A percentile compares a stretch with the other conserved stretches of the same genome.
These are phyloP conservation scores for Leptinotarsa rubiginosa DNA, from an alignment of 2,888 invertebrate species.

Conservation along the genomic window DNA sequence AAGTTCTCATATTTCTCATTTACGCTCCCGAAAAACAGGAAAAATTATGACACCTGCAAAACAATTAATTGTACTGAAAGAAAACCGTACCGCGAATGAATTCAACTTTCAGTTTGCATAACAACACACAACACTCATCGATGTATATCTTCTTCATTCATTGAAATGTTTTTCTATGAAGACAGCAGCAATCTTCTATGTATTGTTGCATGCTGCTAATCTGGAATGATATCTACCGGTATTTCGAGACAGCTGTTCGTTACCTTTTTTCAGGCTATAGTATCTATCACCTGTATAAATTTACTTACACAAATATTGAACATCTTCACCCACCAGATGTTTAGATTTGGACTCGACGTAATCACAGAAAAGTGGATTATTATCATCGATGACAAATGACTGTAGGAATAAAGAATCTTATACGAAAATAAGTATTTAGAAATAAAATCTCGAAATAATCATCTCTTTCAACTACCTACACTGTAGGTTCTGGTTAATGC, in stretches of 20 bases:
- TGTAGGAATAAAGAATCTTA: no score
- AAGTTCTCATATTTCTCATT: no score
- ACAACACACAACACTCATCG: no score
- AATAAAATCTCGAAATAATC: no score
- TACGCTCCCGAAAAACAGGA: no score
- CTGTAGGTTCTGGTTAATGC: no score
- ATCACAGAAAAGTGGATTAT: background rate
- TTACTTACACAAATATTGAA: conserved; percentile 14
- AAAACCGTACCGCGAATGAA: no score
- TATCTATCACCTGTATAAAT: conserved; percentile 28
- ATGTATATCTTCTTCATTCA: background rate
- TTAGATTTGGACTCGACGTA: background rate
- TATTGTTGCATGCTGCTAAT: background rate
- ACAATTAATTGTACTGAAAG: no score
- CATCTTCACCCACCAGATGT: conserved; percentile 17
- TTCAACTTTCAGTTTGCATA: no score
- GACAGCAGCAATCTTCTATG: background rate
- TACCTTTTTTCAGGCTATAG: background rate
- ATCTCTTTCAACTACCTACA: no score
- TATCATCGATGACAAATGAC: background rate
- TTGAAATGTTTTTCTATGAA: background rate
- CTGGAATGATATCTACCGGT: conserved; percentile 26
- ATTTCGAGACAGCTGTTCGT: conserved; percentile 27
- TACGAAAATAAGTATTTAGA: no score
- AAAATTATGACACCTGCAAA: no score